Evolutionary conservation across 2,113 vertebrate species (phyloP), one percentile per base, ranked within the genome.

Genomic region (Camarhynchus parvulus): DNA sequence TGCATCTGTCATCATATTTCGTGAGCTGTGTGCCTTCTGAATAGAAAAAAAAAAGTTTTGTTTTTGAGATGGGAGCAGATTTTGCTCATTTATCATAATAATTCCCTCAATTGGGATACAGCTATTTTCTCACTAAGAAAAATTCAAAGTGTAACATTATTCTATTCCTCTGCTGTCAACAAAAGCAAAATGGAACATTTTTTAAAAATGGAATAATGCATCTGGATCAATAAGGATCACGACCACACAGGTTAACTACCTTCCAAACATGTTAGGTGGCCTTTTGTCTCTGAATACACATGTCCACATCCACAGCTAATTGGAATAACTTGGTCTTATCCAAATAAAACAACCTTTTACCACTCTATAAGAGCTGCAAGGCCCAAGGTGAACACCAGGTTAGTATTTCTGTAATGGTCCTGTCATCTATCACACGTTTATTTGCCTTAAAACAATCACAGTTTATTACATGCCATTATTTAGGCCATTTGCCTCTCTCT

Each of bases 1-100:
- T 96, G 96, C 97, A 98, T 97, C 95, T 97, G 96, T 88, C 66
- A 18, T 73, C 89, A 30, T 90, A 95, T 97, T 97, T 97, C 4
- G 4, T 70, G 76, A 96, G 84, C 87, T 88, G 13, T 81, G 61
- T n/a, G 49, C 81, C n/a, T 95, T 56, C 44, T 63, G 83, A 93
- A 64, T 17, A 86, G 61, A 22, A 89, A 68, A 86, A 86, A 85
- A 79, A 63, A 87, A 63, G 10, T 66, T 79, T 76, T n/a, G 20
- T 47, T 92, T 97, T 94, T 49, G 75, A 97, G 91, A 94, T 37
- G 12, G 78, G 46, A 87, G 73, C 83, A 94, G 83, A 95, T 94
- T 74, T 93, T 89, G 53, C 68, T 67, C 75, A 94, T 96, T 91
- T 92, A 93, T 95, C 91, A 94, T 63, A 84, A 93, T 95, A 95